A percentile compares a stretch with the other conserved stretches of the same genome.
Conservation (phyloP, 1,140 invertebrate genomes). For the Bradysia coprophila region DNA sequence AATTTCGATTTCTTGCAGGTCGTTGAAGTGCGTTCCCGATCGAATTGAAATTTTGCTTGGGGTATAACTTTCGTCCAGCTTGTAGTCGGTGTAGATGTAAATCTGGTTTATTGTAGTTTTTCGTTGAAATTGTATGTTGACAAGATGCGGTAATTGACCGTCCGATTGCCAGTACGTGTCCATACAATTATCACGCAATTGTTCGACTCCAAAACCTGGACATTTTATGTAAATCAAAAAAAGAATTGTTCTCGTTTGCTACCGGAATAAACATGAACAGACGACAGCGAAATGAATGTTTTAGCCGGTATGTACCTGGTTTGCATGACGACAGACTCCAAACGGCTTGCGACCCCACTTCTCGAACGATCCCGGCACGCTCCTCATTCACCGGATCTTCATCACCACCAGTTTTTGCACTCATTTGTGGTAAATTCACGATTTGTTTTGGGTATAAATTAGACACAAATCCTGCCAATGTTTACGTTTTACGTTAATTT, state of each 20-base stretch:
- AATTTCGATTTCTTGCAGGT: constrained; percentile 92
- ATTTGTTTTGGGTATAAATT: too few relatives aligned
- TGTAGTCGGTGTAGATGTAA: constrained; percentile 95
- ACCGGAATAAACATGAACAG: neutral
- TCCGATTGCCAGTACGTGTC: constrained; percentile 99
- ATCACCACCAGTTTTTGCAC: constrained; percentile 8
- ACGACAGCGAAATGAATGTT: neutral
- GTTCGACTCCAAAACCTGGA: constrained; percentile 91
- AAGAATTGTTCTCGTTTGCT: constrained; percentile 1
- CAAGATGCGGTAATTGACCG: constrained; percentile 90
- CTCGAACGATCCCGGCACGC: constrained; percentile 58
- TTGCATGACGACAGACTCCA: constrained; percentile 98
- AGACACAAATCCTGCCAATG: too few relatives aligned
- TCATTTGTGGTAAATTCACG: neutral
- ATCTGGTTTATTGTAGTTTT: constrained; percentile 93
- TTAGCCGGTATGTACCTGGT: constrained; percentile 49
- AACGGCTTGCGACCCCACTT: constrained; percentile 91
- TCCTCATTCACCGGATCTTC: constrained; percentile 45
- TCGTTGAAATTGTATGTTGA: constrained; percentile 93
- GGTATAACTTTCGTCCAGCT: constrained; percentile 97
- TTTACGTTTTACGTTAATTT: too few relatives aligned
- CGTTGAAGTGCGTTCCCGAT: constrained; percentile 92
- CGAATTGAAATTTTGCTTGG: constrained; percentile 89
- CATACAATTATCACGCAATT: constrained; percentile 81
- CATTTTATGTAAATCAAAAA: constrained; percentile 5